A percentile compares a stretch with the other conserved stretches of the same genome.
Evolutionary conservation across 2,113 vertebrate species (phyloP).

Genomic region (Leuciscus idus): DNA sequence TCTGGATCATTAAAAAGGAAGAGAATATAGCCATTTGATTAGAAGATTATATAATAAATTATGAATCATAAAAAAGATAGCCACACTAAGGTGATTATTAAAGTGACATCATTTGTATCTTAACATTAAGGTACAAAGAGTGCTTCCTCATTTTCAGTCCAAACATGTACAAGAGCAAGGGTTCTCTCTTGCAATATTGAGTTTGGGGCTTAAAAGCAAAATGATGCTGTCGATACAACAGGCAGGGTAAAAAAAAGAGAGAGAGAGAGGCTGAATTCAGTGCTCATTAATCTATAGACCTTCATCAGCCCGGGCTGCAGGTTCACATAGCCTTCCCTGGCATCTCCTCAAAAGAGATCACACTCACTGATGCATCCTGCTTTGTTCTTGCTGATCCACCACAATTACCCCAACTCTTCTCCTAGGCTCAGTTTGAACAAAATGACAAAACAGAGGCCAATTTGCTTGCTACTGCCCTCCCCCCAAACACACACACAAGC

Average conservation of each 20-base stretch:
- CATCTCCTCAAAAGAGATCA: constrained; percentile 40
- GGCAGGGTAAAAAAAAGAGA: not conserved
- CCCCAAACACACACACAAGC: not conserved
- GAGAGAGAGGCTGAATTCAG: not conserved
- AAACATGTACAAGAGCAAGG: not conserved
- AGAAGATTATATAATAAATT: not conserved
- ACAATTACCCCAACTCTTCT: constrained; percentile 36
- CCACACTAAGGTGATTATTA: not conserved
- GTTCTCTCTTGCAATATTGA: constrained; percentile 11
- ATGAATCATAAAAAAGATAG: not conserved
- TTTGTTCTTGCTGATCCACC: constrained; percentile 52
- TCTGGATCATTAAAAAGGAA: constrained; percentile 7
- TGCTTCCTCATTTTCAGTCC: not conserved
- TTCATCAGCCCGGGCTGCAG: constrained; percentile 29
- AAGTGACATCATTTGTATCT: not conserved
- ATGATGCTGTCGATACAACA: constrained; percentile 37
- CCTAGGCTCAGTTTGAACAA: constrained; percentile 31
- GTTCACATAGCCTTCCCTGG: constrained; percentile 9
- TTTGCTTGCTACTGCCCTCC: constrained; percentile 29
- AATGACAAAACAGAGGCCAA: constrained; percentile 45
- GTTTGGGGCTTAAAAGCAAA: constrained; percentile 49
- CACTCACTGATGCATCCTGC: constrained; percentile 32
- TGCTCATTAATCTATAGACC: constrained; percentile 50
- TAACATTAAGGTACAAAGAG: not conserved
- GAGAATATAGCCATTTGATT: not conserved